Conservation (phyloP, 2,797 vertebrate genomes). For the Notolabrus celidotus region DNA sequence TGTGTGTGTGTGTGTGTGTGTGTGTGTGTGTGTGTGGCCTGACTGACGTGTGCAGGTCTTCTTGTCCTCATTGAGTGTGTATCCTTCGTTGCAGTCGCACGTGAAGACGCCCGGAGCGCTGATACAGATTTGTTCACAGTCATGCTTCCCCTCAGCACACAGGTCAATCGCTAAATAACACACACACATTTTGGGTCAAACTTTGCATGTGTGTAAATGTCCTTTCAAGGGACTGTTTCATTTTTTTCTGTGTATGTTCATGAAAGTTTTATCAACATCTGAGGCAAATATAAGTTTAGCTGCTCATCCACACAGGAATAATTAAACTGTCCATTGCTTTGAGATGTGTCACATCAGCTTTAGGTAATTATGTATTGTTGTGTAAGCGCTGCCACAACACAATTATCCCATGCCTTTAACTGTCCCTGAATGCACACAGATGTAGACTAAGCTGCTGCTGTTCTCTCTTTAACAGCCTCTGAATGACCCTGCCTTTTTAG, state of each 20-base stretch:
- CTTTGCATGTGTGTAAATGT: background rate
- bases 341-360: no score
- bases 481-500: background rate
- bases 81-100: conserved; percentile 86
- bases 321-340: no score
- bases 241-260: no score
- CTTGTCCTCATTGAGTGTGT: conserved; percentile 84
- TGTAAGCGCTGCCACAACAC: background rate
- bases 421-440: background rate
- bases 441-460: no score
- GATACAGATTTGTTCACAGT: conserved; percentile 90
- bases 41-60: conserved; percentile 76
- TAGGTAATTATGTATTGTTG: no score
- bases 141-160: conserved; percentile 87
- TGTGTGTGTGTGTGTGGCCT: conserved; percentile 5
- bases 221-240: no score
- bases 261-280: no score
- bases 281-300: no score
- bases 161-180: conserved; percentile 85
- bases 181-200: conserved; percentile 35
- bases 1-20: background rate
- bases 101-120: conserved; percentile 83
- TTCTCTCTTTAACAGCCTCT: conserved; percentile 1
- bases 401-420: background rate
- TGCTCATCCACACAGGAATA: no score